Evolutionary conservation across 2,888 invertebrate species (phyloP), one percentile per base, ranked within the genome.

Genomic region (Eumerus sabulonum): DNA sequence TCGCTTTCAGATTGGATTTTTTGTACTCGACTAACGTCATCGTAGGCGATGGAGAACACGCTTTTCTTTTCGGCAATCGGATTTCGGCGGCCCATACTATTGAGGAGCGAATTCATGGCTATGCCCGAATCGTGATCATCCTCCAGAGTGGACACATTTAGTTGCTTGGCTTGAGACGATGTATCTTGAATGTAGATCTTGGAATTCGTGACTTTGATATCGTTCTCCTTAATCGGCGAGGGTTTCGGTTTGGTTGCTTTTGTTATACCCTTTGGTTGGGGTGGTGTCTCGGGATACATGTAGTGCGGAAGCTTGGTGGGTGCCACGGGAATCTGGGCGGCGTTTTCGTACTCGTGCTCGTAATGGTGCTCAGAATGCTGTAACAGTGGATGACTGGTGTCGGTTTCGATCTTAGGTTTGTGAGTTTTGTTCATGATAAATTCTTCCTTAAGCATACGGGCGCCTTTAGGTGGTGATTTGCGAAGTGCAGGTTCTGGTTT

Each of bases 41-140:
- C 95, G 86, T 97, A 97, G 0, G 96, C 96, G 83, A 97, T 97
- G 7, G 96, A 96, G 85, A 97, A 97, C 27, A 97, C 94, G 86
- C 96, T 97, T 86, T 97, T 96, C 90, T 97, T 97, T 85, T 96
- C 96, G 3, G 93, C 93, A 76, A 93, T 93, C 14, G 93, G 92
- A 84, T 93, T 91, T 77, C 93, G 90, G 77, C 92, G 91, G 9
- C 92, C 90, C 84, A 92, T 91, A 74, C 90, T 91, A 51, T 90
- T 89, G 72, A 92, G 90, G 14, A 90, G 70, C 0, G 92, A 91
- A 57, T 93, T 93, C 90, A 95, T 92, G 7, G 94, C 94, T 82
- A 95, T 95, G 0, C 94, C 94, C 0, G 95, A 94, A 86, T 95
- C 95, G 38, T 90, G 90, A 85, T 94, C 94, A 84, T 94, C 94